Evolutionary conservation across 2,113 vertebrate species (phyloP), one percentile per base, ranked within the genome.

Genomic region (Ciconia boyciana): DNA sequence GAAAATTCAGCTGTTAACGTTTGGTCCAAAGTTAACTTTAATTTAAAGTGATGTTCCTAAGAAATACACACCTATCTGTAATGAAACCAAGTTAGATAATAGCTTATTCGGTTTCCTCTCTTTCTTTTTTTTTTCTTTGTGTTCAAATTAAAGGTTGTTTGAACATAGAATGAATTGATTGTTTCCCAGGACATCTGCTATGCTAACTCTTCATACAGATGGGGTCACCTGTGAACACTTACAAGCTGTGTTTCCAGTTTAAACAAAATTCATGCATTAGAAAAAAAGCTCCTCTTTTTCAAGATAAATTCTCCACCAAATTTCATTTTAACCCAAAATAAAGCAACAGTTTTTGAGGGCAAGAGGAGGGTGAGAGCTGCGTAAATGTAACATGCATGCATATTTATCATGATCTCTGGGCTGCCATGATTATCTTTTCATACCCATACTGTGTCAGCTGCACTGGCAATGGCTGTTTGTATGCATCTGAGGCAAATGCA

Each of bases 341-440:
- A 93, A 85, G 24, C 39, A 64, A 46, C 28, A 89, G 41, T 62
- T 91, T 87, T 91, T 87, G 62, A 95, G 91, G 89, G 87, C 70
- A 80, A 95, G 95, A 96, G 74, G 43, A 96, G 91, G 89, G 54
- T 49, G 64, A 92, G 69, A 87, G 43, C 55, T 95, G 75, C 13
- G 6, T 80, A 94, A 93, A 83, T 81, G 66, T 91, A 96, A 91
- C 64, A 46, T 71, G 95, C 89, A 95, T 95, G 94, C 29, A 3
- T 75, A 49, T 83, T 89, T 87, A 57, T 46, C 68, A 41, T 22
- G 26, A 78, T 68, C 65, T 90, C 36, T 78, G 58, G 71, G 54
- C 69, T 93, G 51, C 66, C 62, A 6, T 70, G 70, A 26, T 77
- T 70, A 36, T 28, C 44, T 80, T 85, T 85, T 54, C 84, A 85